Evolutionary conservation across 2,113 vertebrate genomes (phyloP).

Genomic region (Fulica atra): DNA sequence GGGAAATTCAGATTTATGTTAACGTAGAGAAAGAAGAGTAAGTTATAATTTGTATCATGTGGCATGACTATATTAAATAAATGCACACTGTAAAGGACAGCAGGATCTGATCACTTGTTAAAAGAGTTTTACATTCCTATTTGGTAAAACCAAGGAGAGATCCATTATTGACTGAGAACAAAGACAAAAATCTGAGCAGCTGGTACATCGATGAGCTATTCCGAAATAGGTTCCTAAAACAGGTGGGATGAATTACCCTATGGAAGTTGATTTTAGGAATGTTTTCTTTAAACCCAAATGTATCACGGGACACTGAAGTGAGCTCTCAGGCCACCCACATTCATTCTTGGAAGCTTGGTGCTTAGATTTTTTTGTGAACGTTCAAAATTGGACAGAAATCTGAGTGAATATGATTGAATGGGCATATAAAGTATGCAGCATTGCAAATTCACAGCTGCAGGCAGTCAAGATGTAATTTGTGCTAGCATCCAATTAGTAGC

Average conservation of each 20-base stretch:
- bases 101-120: background rate
- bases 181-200: background rate
- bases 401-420: constrained; percentile 22
- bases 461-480: constrained; percentile 10
- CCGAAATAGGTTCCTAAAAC: background rate
- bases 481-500: constrained; percentile 15
- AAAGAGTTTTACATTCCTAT: background rate
- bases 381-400: background rate
- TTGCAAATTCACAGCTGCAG: constrained; percentile 54
- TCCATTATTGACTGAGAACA: background rate
- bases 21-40: background rate
- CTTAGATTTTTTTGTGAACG: background rate
- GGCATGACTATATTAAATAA: background rate
- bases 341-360: background rate
- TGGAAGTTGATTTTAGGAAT: background rate
- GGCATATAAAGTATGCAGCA: background rate
- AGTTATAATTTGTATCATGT: background rate
- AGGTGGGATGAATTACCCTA: background rate
- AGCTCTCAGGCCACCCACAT: background rate
- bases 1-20: constrained; percentile 37
- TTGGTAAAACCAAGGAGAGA: background rate
- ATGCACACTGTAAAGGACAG: background rate
- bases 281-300: background rate
- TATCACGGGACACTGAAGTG: background rate
- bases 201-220: background rate